Percentiles rank a stretch among this genome's conserved stretches.
Evolutionary conservation across 2,888 invertebrate species (phyloP).

Genomic region (Drosophila crucigera): DNA sequence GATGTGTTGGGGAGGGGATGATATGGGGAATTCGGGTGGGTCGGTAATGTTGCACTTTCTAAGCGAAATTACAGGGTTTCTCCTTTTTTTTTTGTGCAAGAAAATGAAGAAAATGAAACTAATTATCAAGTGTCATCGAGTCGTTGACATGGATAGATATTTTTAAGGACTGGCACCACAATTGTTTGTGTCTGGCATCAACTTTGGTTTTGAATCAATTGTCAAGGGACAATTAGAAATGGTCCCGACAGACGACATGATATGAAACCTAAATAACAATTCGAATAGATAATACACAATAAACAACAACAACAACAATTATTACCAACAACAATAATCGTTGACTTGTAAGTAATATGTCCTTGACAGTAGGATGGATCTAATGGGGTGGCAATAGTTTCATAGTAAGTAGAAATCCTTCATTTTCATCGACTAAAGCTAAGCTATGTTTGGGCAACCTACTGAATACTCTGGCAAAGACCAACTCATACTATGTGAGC

Average conservation of each 20-base stretch:
- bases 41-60: background rate
- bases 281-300: background rate
- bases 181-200: background rate
- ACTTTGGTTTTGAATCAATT: background rate
- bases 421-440: background rate
- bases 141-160: background rate
- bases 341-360: background rate
- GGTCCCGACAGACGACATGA: background rate
- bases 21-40: background rate
- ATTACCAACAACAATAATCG: background rate
- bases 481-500: background rate
- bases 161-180: background rate
- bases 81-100: background rate
- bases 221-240: background rate
- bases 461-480: background rate
- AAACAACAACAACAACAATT: background rate
- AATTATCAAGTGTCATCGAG: background rate
- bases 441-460: background rate
- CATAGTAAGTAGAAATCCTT: background rate
- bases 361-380: slow-evolving; percentile 4
- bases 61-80: background rate
- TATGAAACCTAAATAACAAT: background rate
- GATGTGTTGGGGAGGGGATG: background rate
- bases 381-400: background rate
- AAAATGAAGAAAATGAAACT: background rate